Conservation (phyloP, 2,797 vertebrate species). For the Gouania willdenowi region DNA sequence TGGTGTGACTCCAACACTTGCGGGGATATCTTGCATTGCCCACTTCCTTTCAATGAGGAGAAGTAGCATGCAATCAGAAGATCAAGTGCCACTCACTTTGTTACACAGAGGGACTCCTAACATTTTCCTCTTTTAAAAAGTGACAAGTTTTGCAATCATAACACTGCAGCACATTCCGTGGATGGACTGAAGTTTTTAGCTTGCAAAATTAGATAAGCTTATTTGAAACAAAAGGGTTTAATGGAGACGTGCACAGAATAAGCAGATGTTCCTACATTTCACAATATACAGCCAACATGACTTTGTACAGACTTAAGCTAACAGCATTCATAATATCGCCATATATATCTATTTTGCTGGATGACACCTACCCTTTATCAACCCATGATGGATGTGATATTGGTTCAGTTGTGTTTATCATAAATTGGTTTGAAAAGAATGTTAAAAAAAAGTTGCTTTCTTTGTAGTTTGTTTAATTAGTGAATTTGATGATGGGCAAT, state of each 20-base stretch:
- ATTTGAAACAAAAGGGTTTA: slow-evolving; percentile 23
- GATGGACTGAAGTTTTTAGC: slow-evolving; percentile 8
- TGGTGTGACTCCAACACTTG: slow-evolving; percentile 53
- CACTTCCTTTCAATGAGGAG: slow-evolving; percentile 34
- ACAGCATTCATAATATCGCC: slow-evolving; percentile 21
- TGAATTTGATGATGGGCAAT: slow-evolving; percentile 36
- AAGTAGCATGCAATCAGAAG: slow-evolving; percentile 27
- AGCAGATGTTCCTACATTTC: slow-evolving; percentile 49
- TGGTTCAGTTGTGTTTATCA: slow-evolving; percentile 5
- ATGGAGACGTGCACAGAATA: slow-evolving; percentile 21
- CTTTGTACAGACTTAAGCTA: slow-evolving; percentile 48
- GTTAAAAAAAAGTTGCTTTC: slow-evolving; percentile 16
- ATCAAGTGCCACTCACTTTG: slow-evolving; percentile 20
- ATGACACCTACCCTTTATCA: slow-evolving; percentile 17
- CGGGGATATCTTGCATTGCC: slow-evolving; percentile 40
- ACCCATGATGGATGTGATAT: slow-evolving; percentile 15
- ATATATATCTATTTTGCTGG: slow-evolving; percentile 35
- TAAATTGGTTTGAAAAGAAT: slow-evolving; percentile 28
- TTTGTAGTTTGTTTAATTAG: slow-evolving; percentile 41
- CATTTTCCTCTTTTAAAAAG: slow-evolving; percentile 4
- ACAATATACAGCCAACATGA: slow-evolving; percentile 46
- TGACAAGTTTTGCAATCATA: slow-evolving; percentile 1
- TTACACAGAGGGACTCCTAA: slow-evolving; percentile 1
- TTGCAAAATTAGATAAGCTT: slow-evolving; percentile 5
- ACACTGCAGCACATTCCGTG: slow-evolving; percentile 2